phyloP scores from a whole-genome alignment of 2,888 invertebrate genomes.

The Drosophila parthenogenetica region DNA sequence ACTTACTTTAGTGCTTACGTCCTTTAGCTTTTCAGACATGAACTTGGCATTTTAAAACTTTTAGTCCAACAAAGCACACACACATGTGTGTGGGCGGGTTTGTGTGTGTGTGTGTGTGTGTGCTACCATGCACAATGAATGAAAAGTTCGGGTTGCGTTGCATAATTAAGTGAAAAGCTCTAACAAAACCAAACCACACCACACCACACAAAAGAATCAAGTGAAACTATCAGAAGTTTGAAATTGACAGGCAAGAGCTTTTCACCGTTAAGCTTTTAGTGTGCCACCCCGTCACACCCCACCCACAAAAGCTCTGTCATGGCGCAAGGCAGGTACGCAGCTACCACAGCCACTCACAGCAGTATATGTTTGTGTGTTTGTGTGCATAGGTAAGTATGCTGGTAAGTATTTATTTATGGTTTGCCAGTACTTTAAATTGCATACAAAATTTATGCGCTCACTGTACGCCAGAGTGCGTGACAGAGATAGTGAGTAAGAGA shows the following conservation, averaged over 20 bases:
- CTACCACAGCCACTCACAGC: neutral
- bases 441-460: slow-evolving; percentile 44
- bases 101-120: too few relatives aligned
- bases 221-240: slow-evolving; percentile 42
- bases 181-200: neutral
- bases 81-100: neutral
- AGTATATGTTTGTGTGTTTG: neutral
- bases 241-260: slow-evolving; percentile 35
- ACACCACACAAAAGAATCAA: neutral
- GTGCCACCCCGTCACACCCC: too few relatives aligned
- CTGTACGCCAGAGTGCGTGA: neutral
- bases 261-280: neutral
- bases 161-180: slow-evolving; percentile 63
- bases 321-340: slow-evolving; percentile 1
- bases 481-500: too few relatives aligned
- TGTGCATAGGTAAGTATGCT: slow-evolving; percentile 35
- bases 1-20: slow-evolving; percentile 9
- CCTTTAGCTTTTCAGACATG: slow-evolving; percentile 22
- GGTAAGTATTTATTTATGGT: slow-evolving; percentile 53
- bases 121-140: slow-evolving; percentile 35
- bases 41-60: slow-evolving; percentile 29
- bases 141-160: slow-evolving; percentile 53
- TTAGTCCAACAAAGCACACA: slow-evolving; percentile 5
- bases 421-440: slow-evolving; percentile 53
- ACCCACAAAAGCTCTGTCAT: slow-evolving; percentile 31